A percentile compares a stretch with the other conserved stretches of the same genome.
These are phyloP conservation scores for Montipora foliosa DNA, from an alignment of 64 coral and sea anemone genomes.

Conservation along the genomic window DNA sequence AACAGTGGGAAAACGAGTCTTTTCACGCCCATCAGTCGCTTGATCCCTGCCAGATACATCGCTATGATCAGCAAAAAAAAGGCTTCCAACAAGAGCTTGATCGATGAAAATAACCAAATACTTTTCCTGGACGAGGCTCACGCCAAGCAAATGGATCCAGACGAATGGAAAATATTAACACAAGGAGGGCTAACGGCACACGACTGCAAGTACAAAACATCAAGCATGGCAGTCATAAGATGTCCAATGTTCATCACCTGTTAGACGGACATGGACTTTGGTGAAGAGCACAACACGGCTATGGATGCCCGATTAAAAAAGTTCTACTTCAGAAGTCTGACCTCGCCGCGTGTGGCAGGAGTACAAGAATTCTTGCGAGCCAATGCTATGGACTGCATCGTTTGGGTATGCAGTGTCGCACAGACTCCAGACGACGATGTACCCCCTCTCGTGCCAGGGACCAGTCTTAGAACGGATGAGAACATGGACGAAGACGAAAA, in stretches of 20 bases:
- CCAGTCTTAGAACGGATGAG: not conserved
- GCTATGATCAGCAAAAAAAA: constrained; percentile 6
- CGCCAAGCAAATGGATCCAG: constrained; percentile 1
- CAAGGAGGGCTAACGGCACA: constrained; percentile 13
- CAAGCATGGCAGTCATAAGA: not conserved
- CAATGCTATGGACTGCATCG: constrained; percentile 33
- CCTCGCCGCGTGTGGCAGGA: not conserved
- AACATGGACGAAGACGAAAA: not conserved
- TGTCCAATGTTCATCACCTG: constrained; percentile 11
- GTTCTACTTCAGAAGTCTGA: constrained; percentile 15
- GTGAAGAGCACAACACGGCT: not conserved
- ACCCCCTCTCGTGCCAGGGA: not conserved
- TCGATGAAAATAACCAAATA: constrained; percentile 7
- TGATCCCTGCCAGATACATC: not conserved
- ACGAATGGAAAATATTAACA: constrained; percentile 50
- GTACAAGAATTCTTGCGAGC: not conserved
- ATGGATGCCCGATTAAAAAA: constrained; percentile 7
- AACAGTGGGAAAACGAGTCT: constrained; percentile 39
- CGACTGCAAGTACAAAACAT: not conserved
- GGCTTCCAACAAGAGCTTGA: constrained; percentile 12
- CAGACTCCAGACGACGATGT: not conserved
- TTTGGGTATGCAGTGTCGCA: not conserved
- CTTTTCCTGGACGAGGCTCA: constrained; percentile 18
- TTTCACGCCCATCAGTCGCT: not conserved
- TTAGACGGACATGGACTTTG: constrained; percentile 16